phyloP scores from a whole-genome alignment of 1,140 invertebrate species.

The Globodera ellingtonae region DNA sequence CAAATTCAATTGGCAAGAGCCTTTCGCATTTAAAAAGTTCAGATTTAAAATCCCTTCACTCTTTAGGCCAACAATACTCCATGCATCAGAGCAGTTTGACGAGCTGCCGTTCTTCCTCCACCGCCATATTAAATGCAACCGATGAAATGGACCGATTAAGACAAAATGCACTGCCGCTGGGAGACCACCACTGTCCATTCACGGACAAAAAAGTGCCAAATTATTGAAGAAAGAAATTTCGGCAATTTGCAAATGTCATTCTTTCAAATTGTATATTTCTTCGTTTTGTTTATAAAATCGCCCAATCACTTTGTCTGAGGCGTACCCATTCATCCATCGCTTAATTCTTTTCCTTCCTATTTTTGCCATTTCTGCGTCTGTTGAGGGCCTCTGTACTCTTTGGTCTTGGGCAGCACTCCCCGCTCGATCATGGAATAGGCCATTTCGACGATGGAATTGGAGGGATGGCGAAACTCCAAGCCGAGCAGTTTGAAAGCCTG shows the following conservation, averaged over 20 bases:
- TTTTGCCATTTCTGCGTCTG: not conserved
- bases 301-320: not conserved
- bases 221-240: not conserved
- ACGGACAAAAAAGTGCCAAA: not conserved
- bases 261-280: not conserved
- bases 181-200: not conserved
- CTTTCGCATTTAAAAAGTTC: too few species aligned
- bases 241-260: not conserved
- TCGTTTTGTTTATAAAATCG: not conserved
- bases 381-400: constrained; percentile 43
- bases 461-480: constrained; percentile 65
- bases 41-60: not conserved
- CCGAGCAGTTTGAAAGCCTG: constrained; percentile 67
- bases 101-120: not conserved
- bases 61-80: not conserved
- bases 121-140: not conserved
- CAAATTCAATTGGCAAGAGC: not conserved
- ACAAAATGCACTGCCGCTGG: not conserved
- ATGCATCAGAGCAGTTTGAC: not conserved
- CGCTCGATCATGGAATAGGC: constrained; percentile 67
- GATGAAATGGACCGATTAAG: not conserved
- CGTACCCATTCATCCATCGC: not conserved
- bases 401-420: constrained; percentile 66
- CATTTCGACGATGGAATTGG: constrained; percentile 67
- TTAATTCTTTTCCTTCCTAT: not conserved